These are phyloP conservation scores for Cephus sareptanus DNA, from an alignment of 2,888 invertebrate genomes.

Conservation along the genomic window DNA sequence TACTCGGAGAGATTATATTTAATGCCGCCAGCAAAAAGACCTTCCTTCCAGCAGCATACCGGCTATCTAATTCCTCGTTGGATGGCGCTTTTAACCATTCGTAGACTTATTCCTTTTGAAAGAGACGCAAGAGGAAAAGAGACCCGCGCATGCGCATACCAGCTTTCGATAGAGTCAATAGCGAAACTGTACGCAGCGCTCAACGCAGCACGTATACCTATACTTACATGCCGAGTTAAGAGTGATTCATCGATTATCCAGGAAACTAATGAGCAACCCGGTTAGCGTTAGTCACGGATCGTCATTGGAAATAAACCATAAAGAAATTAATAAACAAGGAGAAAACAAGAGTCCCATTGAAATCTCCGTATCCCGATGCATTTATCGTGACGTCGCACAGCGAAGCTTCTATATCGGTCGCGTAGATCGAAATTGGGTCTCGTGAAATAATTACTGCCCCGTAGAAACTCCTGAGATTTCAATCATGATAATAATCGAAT, in stretches of 20 bases:
- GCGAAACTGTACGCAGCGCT: neutral
- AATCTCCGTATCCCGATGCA: neutral
- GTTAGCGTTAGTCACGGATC: slow-evolving; percentile 26
- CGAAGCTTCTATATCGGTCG: neutral
- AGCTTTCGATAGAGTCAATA: neutral
- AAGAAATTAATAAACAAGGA: neutral
- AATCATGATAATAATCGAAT: neutral
- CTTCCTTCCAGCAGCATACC: neutral
- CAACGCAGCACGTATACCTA: neutral
- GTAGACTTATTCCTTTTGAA: neutral
- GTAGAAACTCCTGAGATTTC: neutral
- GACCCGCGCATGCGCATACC: neutral
- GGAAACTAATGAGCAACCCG: slow-evolving; percentile 32
- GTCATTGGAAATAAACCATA: neutral
- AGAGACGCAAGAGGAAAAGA: neutral
- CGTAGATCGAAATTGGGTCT: neutral
- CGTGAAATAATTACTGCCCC: neutral
- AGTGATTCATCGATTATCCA: slow-evolving; percentile 35
- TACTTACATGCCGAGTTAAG: neutral
- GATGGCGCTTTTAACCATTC: neutral
- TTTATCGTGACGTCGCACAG: neutral
- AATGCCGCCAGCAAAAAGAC: neutral
- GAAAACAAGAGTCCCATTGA: neutral
- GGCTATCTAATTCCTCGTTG: neutral
- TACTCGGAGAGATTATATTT: neutral